Conservation (phyloP, 2,888 invertebrate species). For the Drosophila neutralis region DNA sequence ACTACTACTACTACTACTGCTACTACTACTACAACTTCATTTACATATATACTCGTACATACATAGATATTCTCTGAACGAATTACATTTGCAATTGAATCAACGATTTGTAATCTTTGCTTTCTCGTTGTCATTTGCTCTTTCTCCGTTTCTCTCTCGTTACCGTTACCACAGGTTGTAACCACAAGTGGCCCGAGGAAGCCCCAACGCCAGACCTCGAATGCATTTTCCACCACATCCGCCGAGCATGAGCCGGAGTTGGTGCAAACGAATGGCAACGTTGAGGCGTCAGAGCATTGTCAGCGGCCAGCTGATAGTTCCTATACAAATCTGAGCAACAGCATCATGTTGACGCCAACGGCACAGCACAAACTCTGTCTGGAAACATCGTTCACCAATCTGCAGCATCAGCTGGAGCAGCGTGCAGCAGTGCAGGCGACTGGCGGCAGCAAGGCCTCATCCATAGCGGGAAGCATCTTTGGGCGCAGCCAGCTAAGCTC, state of each 20-base stretch:
- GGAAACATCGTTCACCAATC: conserved; percentile 91
- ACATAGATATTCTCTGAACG: not conserved
- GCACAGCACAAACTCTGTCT: conserved; percentile 87
- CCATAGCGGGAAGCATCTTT: conserved; percentile 83
- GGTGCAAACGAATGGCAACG: conserved; percentile 72
- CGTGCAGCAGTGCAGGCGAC: conserved; percentile 12
- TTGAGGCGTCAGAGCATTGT: conserved; percentile 67
- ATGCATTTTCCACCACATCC: conserved; percentile 84
- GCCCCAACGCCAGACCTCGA: conserved; percentile 87
- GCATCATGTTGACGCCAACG: conserved; percentile 85
- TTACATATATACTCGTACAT: conserved; percentile 12
- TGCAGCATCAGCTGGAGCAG: conserved; percentile 85
- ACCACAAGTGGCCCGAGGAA: conserved; percentile 92
- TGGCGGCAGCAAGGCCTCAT: conserved; percentile 82
- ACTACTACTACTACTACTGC: conserved; percentile 1
- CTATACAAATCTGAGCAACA: conserved; percentile 84
- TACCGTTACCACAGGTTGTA: conserved; percentile 87
- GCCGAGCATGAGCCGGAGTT: conserved; percentile 59
- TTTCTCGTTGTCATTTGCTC: conserved; percentile 1
- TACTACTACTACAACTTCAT: conserved; percentile 1
- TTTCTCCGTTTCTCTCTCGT: conserved; percentile 1
- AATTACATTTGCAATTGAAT: not conserved
- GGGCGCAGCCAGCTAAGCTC: conserved; percentile 84
- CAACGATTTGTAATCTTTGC: conserved; percentile 14
- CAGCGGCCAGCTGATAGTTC: conserved; percentile 85